phyloP scores from a whole-genome alignment of 1,140 invertebrate genomes.

The Varroa destructor region DNA sequence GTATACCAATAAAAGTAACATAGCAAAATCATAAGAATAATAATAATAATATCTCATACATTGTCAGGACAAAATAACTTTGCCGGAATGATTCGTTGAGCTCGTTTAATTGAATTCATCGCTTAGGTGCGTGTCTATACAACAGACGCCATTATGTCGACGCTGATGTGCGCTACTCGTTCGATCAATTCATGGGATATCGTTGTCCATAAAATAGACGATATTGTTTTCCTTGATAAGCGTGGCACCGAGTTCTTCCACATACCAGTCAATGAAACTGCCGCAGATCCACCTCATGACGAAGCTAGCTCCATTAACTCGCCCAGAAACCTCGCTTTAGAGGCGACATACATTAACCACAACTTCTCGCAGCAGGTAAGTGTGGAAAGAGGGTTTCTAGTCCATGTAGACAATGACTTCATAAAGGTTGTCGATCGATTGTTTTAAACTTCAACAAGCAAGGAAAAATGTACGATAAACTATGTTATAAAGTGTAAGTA shows the following conservation, averaged over 20 bases:
- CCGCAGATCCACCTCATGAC: conserved; percentile 88
- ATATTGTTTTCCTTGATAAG: conserved; percentile 97
- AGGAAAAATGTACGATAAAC: conserved; percentile 33
- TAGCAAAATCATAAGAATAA: no score
- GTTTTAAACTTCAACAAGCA: no score
- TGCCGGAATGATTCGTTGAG: no score
- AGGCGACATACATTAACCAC: conserved; percentile 98
- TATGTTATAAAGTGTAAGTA: conserved; percentile 13
- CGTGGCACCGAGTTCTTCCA: conserved; percentile 55
- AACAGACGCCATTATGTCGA: conserved; percentile 92
- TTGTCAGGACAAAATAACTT: no score
- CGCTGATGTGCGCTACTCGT: conserved; percentile 94
- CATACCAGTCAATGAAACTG: conserved; percentile 94
- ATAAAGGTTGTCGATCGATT: no score
- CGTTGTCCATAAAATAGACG: conserved; percentile 88
- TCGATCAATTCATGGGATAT: conserved; percentile 99
- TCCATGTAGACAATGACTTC: no score
- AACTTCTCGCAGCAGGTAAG: conserved; percentile 87
- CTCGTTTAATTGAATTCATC: no score
- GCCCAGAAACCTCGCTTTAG: conserved; percentile 82
- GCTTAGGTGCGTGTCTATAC: conserved; percentile 70
- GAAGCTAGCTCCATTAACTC: conserved; percentile 83
- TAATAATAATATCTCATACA: no score
- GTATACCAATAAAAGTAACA: no score
- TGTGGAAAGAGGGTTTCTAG: conserved; percentile 42